Evolutionary conservation across 1,140 invertebrate genomes (phyloP).

Genomic region (Pseudomyrmex concolor): DNA sequence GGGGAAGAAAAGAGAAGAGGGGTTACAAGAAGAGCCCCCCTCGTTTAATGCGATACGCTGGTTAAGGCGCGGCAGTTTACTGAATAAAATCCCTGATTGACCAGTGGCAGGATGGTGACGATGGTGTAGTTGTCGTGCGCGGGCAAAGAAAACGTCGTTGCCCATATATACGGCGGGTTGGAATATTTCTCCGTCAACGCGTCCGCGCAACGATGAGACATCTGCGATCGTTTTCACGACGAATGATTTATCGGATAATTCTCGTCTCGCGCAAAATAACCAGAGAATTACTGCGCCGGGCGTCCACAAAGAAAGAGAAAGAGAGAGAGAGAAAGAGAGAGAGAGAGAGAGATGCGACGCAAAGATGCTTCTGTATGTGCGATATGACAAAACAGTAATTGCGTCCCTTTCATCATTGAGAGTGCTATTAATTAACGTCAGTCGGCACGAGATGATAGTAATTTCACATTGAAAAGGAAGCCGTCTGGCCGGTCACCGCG

Average conservation of each 20-base stretch:
- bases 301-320: background rate
- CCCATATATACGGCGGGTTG: slow-evolving; percentile 63
- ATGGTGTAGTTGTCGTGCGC: slow-evolving; percentile 57
- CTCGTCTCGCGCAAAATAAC: slow-evolving; percentile 42
- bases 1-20: slow-evolving; percentile 37
- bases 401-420: slow-evolving; percentile 45
- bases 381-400: slow-evolving; percentile 57
- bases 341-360: background rate
- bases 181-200: slow-evolving; percentile 21
- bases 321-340: background rate
- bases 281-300: slow-evolving; percentile 34
- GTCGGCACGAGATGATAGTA: slow-evolving; percentile 31
- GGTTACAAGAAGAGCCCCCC: slow-evolving; percentile 70
- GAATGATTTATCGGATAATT: slow-evolving; percentile 50
- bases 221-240: slow-evolving; percentile 16
- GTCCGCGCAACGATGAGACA: slow-evolving; percentile 5
- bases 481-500: slow-evolving; percentile 34
- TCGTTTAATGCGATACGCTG: slow-evolving; percentile 82
- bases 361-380: slow-evolving; percentile 7
- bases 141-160: slow-evolving; percentile 76
- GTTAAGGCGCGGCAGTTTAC: slow-evolving; percentile 79
- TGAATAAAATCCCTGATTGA: slow-evolving; percentile 83
- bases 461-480: slow-evolving; percentile 44
- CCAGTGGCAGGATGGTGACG: slow-evolving; percentile 76
- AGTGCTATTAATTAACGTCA: slow-evolving; percentile 55